phyloP scores from a whole-genome alignment of 2,888 invertebrate genomes.

The Pristionchus japonicus region DNA sequence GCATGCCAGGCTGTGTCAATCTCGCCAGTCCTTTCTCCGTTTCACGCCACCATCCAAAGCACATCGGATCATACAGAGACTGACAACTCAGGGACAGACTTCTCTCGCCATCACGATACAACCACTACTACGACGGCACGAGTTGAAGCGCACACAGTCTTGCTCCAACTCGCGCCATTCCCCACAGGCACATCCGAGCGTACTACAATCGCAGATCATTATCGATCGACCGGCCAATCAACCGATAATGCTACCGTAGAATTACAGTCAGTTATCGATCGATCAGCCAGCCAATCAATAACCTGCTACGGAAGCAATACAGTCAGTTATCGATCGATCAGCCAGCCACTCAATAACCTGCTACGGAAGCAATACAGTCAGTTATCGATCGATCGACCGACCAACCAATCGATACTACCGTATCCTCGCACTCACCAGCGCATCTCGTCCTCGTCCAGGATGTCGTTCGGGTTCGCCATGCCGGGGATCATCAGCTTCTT shows the following conservation, averaged over 20 bases:
- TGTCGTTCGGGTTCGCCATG: slow-evolving; percentile 70
- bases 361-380: too few species aligned
- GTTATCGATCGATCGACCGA: too few species aligned
- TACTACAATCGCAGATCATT: neutral
- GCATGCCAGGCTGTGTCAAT: neutral
- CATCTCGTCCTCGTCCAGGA: slow-evolving; percentile 72
- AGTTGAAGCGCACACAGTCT: neutral
- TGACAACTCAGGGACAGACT: neutral
- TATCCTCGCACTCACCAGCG: slow-evolving; percentile 26
- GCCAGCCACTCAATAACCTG: neutral
- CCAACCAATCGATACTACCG: too few species aligned
- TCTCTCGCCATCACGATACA: neutral
- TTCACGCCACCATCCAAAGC: neutral
- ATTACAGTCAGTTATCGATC: neutral
- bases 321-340: neutral
- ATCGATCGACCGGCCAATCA: neutral
- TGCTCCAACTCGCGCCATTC: neutral
- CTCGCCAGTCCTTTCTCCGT: neutral
- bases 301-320: neutral
- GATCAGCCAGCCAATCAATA: too few species aligned
- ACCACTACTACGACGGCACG: neutral
- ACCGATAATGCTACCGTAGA: neutral
- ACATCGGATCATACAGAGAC: neutral
- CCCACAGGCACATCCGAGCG: neutral
- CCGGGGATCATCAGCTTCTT: slow-evolving; percentile 63